Evolutionary conservation across 2,888 invertebrate species (phyloP), one percentile per base, ranked within the genome.

Genomic region (Cotesia congregata): DNA sequence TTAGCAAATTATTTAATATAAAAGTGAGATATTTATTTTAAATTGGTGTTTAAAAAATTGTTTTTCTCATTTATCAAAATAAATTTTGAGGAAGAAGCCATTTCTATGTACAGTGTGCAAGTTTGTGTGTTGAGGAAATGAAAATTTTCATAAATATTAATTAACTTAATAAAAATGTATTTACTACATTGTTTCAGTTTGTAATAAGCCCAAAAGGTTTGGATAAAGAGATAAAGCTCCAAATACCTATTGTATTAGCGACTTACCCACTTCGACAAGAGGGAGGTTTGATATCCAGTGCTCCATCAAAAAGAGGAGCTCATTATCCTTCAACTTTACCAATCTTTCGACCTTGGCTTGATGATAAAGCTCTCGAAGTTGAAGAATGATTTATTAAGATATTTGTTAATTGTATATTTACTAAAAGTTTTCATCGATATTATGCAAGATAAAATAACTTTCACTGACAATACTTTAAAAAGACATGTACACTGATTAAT

Each of bases 321-420:
- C 96, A 97, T 90, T 97, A 97, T 90, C 97, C 97, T 73, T 95
- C 95, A 82, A 96, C 96, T 67, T 90, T 97, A 88, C 97, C 97
- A 67, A 95, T 97, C 83, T 97, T 97, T 90, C 92, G 97, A 82
- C 96, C 97, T 65, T 96, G 96, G 96, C 91, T 96, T 75, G 94
- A 95, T 86, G 96, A 96, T 83, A 93, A 93, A 87, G 91, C 92
- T 38, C 89, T 90, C 77, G 90, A 90, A 74, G 86, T 89, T 71
- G 88, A 89, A 76, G 89, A 89, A 78, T 89, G 81, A 86, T 78
- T 60, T 39, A 20, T 50, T n/a, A 7, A 6, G 6, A 60, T 30
- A 64, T 38, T 68, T 64, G 30, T 12, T 12, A 4, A 50, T 50
- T 50, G 9, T 12, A 50, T 30, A 68, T 39, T 9, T 15, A 62